Evolutionary conservation across 1,140 invertebrate genomes (phyloP).

Genomic region (Leucophenga varia): DNA sequence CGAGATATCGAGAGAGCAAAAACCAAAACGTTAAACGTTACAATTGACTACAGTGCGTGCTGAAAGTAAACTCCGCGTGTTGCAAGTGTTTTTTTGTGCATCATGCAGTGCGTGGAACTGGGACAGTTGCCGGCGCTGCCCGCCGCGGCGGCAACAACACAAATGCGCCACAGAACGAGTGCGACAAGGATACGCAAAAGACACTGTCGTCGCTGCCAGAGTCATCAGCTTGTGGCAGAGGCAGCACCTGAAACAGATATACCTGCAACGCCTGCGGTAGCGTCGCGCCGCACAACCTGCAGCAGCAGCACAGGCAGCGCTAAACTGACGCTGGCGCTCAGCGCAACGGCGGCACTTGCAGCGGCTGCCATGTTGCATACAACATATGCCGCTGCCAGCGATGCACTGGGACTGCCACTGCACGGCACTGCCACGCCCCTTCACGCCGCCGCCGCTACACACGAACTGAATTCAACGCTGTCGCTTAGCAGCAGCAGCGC

Average conservation of each 20-base stretch:
- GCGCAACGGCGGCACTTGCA: conserved; percentile 22
- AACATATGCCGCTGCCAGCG: conserved; percentile 25
- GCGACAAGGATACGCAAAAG: conserved; percentile 38
- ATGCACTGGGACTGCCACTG: conserved; percentile 38
- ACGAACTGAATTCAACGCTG: background rate
- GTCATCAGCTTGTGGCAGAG: too few relatives aligned
- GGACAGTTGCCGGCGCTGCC: conserved; percentile 18
- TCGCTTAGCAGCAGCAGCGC: conserved; percentile 1
- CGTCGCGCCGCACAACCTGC: conserved; percentile 1
- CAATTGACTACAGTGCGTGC: background rate
- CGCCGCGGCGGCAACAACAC: conserved; percentile 16
- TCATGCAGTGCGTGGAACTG: conserved; percentile 25
- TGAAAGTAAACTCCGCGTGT: conserved; percentile 7
- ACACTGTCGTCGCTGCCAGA: too few relatives aligned
- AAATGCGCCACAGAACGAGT: conserved; percentile 27
- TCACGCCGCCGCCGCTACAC: background rate
- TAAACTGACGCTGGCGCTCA: conserved; percentile 1
- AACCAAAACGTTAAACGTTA: conserved; percentile 15
- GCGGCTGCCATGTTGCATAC: conserved; percentile 31
- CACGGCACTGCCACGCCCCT: conserved; percentile 37
- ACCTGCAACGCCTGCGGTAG: background rate
- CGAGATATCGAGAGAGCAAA: conserved; percentile 5
- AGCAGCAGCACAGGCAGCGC: conserved; percentile 1
- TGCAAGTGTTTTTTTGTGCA: conserved; percentile 22
- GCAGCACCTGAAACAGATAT: too few relatives aligned